Conservation (phyloP, 2,888 invertebrate species). For the Idaea biselata region DNA sequence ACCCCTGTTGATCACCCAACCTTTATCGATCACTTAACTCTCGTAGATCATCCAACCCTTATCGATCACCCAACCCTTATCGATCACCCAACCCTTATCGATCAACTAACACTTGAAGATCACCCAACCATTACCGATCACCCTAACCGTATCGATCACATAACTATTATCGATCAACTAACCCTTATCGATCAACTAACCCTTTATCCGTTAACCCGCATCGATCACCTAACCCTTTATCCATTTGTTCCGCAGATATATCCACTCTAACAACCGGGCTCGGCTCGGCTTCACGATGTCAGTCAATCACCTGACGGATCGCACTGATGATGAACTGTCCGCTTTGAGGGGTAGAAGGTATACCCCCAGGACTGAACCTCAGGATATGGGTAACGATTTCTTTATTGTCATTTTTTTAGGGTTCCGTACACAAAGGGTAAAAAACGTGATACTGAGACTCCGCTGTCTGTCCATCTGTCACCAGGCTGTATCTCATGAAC, state of each 20-base stretch:
- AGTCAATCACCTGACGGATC: constrained; percentile 94
- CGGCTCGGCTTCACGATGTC: constrained; percentile 86
- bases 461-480: no score
- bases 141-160: no score
- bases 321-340: constrained; percentile 87
- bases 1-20: not conserved
- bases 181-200: no score
- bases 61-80: not conserved
- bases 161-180: no score
- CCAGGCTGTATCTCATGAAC: no score
- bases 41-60: not conserved
- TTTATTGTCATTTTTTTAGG: no score
- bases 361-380: constrained; percentile 53
- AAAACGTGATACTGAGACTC: no score
- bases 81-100: not conserved
- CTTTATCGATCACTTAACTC: not conserved
- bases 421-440: no score
- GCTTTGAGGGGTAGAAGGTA: constrained; percentile 86
- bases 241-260: constrained; percentile 74
- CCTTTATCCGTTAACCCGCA: no score
- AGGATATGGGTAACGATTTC: no score
- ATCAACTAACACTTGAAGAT: not conserved
- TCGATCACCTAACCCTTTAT: not conserved
- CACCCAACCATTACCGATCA: no score
- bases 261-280: constrained; percentile 90